Percentiles rank a stretch among this genome's conserved stretches.
phyloP scores from a whole-genome alignment of 1,140 invertebrate species.

The Gryllus bimaculatus region DNA sequence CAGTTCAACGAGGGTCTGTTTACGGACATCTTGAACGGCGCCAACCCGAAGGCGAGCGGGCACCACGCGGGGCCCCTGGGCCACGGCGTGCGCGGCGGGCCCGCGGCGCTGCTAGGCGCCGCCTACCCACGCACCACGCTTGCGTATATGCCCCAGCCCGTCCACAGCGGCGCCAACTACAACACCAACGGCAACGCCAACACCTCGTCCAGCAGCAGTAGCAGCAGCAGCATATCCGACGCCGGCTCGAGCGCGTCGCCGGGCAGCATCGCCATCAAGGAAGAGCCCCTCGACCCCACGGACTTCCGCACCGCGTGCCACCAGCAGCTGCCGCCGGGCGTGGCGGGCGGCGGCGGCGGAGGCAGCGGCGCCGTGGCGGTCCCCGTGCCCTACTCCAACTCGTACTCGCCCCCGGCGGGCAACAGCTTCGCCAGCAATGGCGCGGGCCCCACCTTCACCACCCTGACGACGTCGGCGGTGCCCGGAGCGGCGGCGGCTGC shows the following conservation, averaged over 20 bases:
- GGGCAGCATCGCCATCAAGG: slow-evolving; percentile 54
- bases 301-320: slow-evolving; percentile 44
- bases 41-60: slow-evolving; percentile 36
- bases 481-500: slow-evolving; percentile 29
- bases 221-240: slow-evolving; percentile 37
- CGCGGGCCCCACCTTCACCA: slow-evolving; percentile 48
- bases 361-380: slow-evolving; percentile 14
- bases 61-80: slow-evolving; percentile 26
- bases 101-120: slow-evolving; percentile 27
- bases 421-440: slow-evolving; percentile 41
- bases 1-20: slow-evolving; percentile 76
- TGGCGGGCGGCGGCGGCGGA: not conserved
- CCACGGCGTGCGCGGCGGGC: slow-evolving; percentile 38
- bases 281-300: slow-evolving; percentile 68
- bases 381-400: slow-evolving; percentile 15
- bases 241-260: slow-evolving; percentile 46
- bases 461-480: slow-evolving; percentile 54
- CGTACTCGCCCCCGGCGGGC: slow-evolving; percentile 26
- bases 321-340: slow-evolving; percentile 11
- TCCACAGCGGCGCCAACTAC: slow-evolving; percentile 70
- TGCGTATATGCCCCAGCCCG: slow-evolving; percentile 82
- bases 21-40: slow-evolving; percentile 56
- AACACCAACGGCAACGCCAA: slow-evolving; percentile 29
- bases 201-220: slow-evolving; percentile 38
- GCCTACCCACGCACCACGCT: slow-evolving; percentile 54